Evolutionary conservation across 2,797 vertebrate genomes (phyloP).

Genomic region (Zalophus californianus): DNA sequence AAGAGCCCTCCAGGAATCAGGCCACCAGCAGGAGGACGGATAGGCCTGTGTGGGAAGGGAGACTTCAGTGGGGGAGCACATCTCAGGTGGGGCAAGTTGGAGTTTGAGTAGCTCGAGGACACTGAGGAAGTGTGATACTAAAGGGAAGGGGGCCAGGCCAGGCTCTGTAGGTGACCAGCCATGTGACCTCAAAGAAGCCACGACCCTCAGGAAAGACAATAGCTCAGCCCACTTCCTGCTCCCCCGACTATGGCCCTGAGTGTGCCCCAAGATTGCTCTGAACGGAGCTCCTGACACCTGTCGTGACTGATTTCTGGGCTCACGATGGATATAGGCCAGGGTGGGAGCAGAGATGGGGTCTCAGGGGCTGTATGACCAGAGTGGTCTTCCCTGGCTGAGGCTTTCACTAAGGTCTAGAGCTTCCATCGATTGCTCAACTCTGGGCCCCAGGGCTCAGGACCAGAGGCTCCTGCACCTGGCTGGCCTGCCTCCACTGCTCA

Average conservation of each 20-base stretch:
- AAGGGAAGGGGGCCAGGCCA: not conserved
- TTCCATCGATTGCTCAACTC: not conserved
- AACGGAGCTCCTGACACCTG: fast-evolving
- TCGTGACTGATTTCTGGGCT: not conserved
- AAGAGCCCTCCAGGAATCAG: not conserved
- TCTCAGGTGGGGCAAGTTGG: not conserved
- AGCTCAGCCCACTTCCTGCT: not conserved
- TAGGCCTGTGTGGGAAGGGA: not conserved
- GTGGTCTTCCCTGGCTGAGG: not conserved
- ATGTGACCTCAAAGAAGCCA: not conserved
- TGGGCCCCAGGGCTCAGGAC: not conserved
- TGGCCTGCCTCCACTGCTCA: not conserved
- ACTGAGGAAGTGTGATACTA: not conserved
- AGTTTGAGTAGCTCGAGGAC: not conserved
- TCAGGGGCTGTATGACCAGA: not conserved
- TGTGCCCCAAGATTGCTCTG: too few relatives aligned
- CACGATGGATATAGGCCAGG: fast-evolving
- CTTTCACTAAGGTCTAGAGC: not conserved
- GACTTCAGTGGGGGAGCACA: not conserved
- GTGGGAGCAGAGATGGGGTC: not conserved
- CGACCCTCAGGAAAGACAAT: fast-evolving
- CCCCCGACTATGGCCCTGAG: fast-evolving
- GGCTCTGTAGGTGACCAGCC: not conserved
- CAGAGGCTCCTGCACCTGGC: not conserved
- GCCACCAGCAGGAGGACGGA: not conserved